These are phyloP conservation scores for Sorex fumeus DNA, from an alignment of 2,113 vertebrate species.

Conservation along the genomic window DNA sequence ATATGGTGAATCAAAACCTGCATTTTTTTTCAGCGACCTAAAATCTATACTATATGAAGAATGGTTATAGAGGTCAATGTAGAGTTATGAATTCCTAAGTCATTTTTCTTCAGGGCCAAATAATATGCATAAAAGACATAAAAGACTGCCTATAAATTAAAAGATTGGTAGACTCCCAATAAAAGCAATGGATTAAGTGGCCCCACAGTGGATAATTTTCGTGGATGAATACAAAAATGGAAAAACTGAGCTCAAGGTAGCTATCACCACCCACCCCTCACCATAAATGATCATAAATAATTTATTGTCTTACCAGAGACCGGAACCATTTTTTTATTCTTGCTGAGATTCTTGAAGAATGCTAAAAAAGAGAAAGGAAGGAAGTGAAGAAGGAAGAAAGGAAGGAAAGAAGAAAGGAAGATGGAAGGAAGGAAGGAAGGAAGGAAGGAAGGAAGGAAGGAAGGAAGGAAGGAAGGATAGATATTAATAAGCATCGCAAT, in stretches of 20 bases:
- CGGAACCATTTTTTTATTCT: constrained; percentile 59
- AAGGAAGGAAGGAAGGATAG: neutral
- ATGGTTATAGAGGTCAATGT: fast-evolving
- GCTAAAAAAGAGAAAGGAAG: neutral
- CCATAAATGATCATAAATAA: fast-evolving
- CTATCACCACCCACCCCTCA: too few species aligned
- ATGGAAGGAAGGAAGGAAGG: too few species aligned
- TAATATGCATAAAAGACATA: fast-evolving
- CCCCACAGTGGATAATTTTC: fast-evolving
- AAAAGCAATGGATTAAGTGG: too few species aligned
- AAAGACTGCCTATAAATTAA: fast-evolving
- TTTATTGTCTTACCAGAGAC: constrained; percentile 25
- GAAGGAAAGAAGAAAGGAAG: constrained; percentile 28
- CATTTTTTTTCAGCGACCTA: neutral
- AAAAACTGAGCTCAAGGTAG: neutral
- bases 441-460: too few species aligned
- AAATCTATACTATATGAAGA: fast-evolving
- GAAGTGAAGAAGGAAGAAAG: too few species aligned
- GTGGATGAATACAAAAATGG: neutral
- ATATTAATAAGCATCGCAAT: neutral
- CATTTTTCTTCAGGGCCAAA: neutral
- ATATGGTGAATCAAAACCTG: neutral
- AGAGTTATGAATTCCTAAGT: fast-evolving
- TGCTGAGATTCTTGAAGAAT: constrained; percentile 60
- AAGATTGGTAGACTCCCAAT: fast-evolving